These are phyloP conservation scores for Diaphora mendica DNA, from an alignment of 2,888 invertebrate genomes.

Conservation along the genomic window DNA sequence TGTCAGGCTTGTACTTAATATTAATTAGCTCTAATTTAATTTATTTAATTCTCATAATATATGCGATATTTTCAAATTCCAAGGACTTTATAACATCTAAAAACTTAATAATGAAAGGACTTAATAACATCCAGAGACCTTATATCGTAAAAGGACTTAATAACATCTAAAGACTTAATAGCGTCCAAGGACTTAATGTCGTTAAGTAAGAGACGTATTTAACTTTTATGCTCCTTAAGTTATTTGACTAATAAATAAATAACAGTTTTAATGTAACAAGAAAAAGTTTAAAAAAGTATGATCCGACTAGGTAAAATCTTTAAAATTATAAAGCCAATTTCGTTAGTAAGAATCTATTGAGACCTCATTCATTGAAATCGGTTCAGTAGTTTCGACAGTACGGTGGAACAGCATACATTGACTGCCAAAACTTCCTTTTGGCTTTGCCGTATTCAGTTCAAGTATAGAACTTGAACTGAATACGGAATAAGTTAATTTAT, in stretches of 20 bases:
- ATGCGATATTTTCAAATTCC: not conserved
- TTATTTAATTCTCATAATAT: conserved; percentile 34
- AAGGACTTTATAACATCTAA: not conserved
- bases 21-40: conserved; percentile 43
- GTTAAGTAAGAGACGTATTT: not conserved
- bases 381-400: too few species aligned
- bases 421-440: too few species aligned
- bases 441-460: too few species aligned
- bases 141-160: not conserved
- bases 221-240: not conserved
- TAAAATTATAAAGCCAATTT: too few species aligned
- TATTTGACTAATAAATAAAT: not conserved
- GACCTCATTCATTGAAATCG: too few species aligned
- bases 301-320: not conserved
- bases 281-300: too few species aligned
- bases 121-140: not conserved
- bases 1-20: conserved; percentile 56
- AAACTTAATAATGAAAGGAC: not conserved
- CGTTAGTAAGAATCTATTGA: too few species aligned
- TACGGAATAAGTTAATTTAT: not conserved
- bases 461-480: too few species aligned
- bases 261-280: not conserved
- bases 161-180: not conserved
- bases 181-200: not conserved
- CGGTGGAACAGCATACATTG: too few species aligned